Evolutionary conservation across 2,888 invertebrate species (phyloP).

Genomic region (Pristionchus maxplancki): DNA sequence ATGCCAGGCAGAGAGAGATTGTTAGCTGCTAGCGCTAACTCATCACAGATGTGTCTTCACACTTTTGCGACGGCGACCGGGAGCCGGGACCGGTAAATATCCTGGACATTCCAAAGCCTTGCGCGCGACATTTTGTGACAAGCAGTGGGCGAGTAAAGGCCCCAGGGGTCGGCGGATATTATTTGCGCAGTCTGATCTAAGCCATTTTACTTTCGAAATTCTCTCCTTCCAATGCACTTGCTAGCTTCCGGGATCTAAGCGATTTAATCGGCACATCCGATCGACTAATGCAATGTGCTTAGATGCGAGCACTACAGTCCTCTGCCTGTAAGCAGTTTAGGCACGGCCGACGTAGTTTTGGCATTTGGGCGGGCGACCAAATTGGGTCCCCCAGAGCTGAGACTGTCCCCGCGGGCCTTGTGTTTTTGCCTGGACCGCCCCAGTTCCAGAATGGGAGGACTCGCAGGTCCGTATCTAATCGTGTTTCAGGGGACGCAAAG

Average conservation of each 20-base stretch:
- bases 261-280: background rate
- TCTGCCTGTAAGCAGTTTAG: too few species aligned
- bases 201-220: background rate
- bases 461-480: constrained; percentile 15
- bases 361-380: background rate
- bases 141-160: background rate
- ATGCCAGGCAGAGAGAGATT: too few species aligned
- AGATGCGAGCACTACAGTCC: too few species aligned
- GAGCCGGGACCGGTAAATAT: background rate
- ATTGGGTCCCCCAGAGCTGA: background rate
- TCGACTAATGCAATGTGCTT: background rate
- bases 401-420: background rate
- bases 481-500: background rate
- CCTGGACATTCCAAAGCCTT: background rate
- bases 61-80: background rate
- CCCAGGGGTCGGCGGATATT: background rate
- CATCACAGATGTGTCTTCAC: background rate
- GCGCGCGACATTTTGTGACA: background rate
- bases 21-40: too few species aligned
- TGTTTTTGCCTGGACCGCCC: background rate
- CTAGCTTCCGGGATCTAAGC: background rate
- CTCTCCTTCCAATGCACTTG: background rate
- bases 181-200: background rate
- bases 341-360: background rate
- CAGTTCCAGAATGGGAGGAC: constrained; percentile 13